A percentile compares a stretch with the other conserved stretches of the same genome.
Conservation (phyloP, 2,113 vertebrate species). For the Mormyrus iriodes region DNA sequence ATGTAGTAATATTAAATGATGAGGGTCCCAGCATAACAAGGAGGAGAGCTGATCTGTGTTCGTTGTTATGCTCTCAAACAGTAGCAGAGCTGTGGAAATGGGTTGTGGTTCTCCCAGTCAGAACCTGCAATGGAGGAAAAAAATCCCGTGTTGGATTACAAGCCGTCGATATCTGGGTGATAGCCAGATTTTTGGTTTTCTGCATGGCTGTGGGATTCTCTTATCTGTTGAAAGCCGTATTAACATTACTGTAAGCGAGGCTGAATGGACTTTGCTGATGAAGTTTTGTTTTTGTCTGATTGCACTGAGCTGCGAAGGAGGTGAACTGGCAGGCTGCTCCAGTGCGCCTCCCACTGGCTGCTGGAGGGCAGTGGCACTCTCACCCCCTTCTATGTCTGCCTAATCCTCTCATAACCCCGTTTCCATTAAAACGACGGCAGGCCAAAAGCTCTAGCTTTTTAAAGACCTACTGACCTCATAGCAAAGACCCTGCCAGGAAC, state of each 20-base stretch:
- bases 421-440: background rate
- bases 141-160: background rate
- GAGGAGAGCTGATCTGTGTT: background rate
- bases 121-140: background rate
- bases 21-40: background rate
- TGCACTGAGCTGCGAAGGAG: background rate
- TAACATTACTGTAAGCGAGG: background rate
- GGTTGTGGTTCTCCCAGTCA: background rate
- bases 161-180: background rate
- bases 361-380: background rate
- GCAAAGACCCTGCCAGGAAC: background rate
- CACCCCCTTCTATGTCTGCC: background rate
- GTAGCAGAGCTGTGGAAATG: background rate
- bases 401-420: background rate
- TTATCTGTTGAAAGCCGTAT: background rate
- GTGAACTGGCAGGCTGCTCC: background rate
- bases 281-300: background rate
- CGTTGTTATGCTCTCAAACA: background rate
- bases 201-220: background rate
- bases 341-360: background rate
- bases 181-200: background rate
- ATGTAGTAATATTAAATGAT: background rate
- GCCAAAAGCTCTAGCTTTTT: background rate
- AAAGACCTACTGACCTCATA: background rate
- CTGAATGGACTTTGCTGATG: background rate